Evolutionary conservation across 2,888 invertebrate species (phyloP).

Genomic region (Pyrocoelia pectoralis): DNA sequence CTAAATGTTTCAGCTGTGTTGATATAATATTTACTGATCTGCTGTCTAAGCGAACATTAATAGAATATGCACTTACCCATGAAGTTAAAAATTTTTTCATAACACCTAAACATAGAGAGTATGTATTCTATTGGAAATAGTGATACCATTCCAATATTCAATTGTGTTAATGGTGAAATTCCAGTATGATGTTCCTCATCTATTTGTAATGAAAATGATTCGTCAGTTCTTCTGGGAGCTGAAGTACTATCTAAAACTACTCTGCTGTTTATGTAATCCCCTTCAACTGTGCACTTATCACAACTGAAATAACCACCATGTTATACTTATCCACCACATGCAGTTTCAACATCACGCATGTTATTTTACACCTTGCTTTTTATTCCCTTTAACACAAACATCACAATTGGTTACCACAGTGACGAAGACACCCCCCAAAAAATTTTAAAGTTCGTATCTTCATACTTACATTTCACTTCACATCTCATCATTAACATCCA

Average conservation of each 20-base stretch:
- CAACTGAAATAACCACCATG: too few relatives aligned
- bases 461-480: too few relatives aligned
- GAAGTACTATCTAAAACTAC: constrained; percentile 7
- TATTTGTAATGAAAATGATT: constrained; percentile 17
- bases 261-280: too few relatives aligned
- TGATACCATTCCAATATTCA: constrained; percentile 15
- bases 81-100: constrained; percentile 26
- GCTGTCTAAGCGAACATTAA: neutral
- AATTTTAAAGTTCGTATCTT: too few relatives aligned
- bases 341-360: too few relatives aligned
- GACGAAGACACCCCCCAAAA: too few relatives aligned
- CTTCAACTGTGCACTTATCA: too few relatives aligned
- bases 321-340: too few relatives aligned
- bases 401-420: too few relatives aligned
- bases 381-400: too few relatives aligned
- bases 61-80: constrained; percentile 10
- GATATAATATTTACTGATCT: neutral
- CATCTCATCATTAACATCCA: too few relatives aligned
- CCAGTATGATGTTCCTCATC: constrained; percentile 28
- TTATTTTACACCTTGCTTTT: too few relatives aligned
- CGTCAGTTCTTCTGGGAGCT: constrained; percentile 20
- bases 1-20: neutral
- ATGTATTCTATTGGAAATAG: constrained; percentile 27
- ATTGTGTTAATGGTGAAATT: constrained; percentile 13
- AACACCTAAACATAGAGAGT: constrained; percentile 27